Base-by-base conservation (phyloP, 1,140 invertebrate species). In the Eufriesea mexicana region DNA sequence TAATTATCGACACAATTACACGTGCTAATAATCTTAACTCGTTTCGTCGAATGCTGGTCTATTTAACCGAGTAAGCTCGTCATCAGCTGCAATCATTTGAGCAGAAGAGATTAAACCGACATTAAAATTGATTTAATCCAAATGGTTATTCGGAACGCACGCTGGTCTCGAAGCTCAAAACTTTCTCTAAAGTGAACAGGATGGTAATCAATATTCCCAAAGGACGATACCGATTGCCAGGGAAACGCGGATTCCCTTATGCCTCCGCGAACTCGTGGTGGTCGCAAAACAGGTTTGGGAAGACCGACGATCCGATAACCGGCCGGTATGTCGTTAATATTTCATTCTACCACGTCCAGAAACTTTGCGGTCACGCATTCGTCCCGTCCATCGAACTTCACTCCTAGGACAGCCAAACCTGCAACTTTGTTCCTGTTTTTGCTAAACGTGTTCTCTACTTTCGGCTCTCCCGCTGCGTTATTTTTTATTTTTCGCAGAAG, bases 241-340 rank as follows among this genome's bases (percentile, higher is more conserved):
- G 66, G 74, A 79, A 62, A 71, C 82, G 77, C 14, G 45, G 25
- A 42, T 23, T 83, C 82, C 82, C 76, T 49, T 54, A 51, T 64
- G 82, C 67, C 71, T 78, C 73, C 57, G 25, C 61, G 59, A 85
- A 81, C 79, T 88, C 72, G 66, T 73, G 55, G 66, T 49, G 78
- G 61, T 62, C 28, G 79, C 75, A 74, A 81, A 84, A 83, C 86
- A 76, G 64, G 88, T 88, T 88, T 83, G 61, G 78, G 75, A 77
- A 85, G 74, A 77, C 74, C 86, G 67, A 76, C 71, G 64, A 70
- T 54, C 64, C 74, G 54, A 85, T 88, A 86, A 76, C 74, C 73
- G 75, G 42, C 16, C 59, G 28, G 76, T 54, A 59, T 88, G 67
- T 86, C 84, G 86, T 89, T 89, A 89, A 89, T 89, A 89, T 89